Base-by-base conservation (phyloP, 1,140 invertebrate genomes). In the Lysiphlebus fabarum region DNA sequence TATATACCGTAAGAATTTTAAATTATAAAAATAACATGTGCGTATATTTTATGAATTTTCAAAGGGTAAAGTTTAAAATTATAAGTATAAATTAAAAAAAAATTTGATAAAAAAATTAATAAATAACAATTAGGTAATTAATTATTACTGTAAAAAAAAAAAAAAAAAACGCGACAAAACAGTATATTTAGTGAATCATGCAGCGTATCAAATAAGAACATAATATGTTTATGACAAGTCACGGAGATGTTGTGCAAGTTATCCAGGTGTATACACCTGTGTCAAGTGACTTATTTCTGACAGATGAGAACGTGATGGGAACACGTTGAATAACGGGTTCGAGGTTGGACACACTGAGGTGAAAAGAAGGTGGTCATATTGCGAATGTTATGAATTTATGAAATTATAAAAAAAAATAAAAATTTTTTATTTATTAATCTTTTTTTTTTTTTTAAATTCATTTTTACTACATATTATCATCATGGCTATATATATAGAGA, bases 251-350 rank as follows among this genome's bases (percentile, higher is more conserved):
- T 36, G 11, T 7, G 48, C 48, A 10, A 33, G 43, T 44, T 40
- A 34, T 49, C 48, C 44, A 26, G 11, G 47, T 49, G 10, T 47
- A 41, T 53, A 41, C 48, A 58, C 56, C 48, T 58, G 49, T 41
- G 26, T 33, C 7, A 14, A 36, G 44, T 56, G 14, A 14, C 38
- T 51, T 51, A 36, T 51, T 33, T 34, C 49, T 47, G 65, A 68
- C 68, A 70, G 64, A 66, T 66, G 68, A 26, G 17, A 65, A 65
- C 59, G 62, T 63, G 66, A 71, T 66, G 65, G 61, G 62, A 69
- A 67, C 62, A 65, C 64, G 61, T 63, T 65, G 58, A 12, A 48
- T 71, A 71, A 71, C 70, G 70, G 70, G 34, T 37, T 36, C 36
- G 36, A 34, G 34, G 38, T 51, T 51, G 34, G 38, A 45, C 62